A percentile compares a stretch with the other conserved stretches of the same genome.
These are phyloP conservation scores for Tetragonula carbonaria DNA, from an alignment of 2,888 invertebrate species.

Conservation along the genomic window DNA sequence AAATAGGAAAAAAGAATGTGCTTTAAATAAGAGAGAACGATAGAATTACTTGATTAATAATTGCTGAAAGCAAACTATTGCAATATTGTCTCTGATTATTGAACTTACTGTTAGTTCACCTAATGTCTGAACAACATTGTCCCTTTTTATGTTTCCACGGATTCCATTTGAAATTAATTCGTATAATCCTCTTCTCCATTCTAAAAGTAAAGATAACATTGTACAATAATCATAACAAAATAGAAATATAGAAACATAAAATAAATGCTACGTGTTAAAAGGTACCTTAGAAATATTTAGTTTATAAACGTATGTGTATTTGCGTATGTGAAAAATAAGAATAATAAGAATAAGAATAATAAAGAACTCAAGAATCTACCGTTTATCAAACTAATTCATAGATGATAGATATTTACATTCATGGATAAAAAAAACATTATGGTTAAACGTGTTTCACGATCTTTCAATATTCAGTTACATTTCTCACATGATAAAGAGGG, in stretches of 20 bases:
- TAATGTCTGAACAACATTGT: conserved; percentile 89
- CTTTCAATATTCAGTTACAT: background rate
- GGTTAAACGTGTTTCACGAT: background rate
- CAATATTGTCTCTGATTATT: background rate
- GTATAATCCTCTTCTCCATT: conserved; percentile 90
- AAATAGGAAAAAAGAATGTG: conserved; percentile 16
- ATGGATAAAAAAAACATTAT: background rate
- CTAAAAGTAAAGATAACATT: conserved; percentile 83
- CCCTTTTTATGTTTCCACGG: conserved; percentile 91
- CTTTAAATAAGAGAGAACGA: background rate
- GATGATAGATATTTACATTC: background rate
- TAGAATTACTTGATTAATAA: too few species aligned
- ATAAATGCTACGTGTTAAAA: background rate
- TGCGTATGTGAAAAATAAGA: background rate
- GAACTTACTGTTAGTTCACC: conserved; percentile 90
- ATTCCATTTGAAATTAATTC: conserved; percentile 92
- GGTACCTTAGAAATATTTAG: background rate
- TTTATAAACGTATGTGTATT: too few species aligned
- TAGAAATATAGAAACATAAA: background rate
- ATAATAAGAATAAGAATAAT: background rate
- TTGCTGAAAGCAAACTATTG: background rate
- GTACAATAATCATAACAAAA: conserved; percentile 14
- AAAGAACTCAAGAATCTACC: background rate
- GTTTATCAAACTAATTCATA: background rate
- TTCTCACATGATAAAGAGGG: background rate